These are phyloP conservation scores for Brachymystax lenok DNA, from an alignment of 2,797 vertebrate species.

Conservation along the genomic window DNA sequence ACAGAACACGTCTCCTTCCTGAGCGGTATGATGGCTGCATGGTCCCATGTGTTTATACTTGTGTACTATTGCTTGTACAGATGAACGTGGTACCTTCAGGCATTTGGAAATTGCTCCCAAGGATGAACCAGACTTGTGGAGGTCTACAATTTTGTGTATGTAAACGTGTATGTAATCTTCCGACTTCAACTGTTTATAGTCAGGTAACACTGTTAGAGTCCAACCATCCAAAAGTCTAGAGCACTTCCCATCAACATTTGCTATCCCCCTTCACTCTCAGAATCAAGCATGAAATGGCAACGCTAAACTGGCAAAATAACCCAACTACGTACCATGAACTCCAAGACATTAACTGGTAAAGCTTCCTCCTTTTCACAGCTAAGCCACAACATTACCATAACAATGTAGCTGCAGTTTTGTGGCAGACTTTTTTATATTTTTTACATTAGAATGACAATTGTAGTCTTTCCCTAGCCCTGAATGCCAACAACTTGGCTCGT, in stretches of 20 bases:
- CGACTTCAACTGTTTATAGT: too few species aligned
- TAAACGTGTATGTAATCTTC: too few species aligned
- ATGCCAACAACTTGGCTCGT: neutral
- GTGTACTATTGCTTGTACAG: too few species aligned
- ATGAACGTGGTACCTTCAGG: too few species aligned
- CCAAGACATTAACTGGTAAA: neutral
- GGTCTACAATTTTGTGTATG: too few species aligned
- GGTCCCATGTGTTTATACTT: too few species aligned
- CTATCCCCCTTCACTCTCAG: neutral
- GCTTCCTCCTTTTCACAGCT: neutral
- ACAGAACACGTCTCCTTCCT: too few species aligned
- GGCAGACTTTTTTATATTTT: neutral
- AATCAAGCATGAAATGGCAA: slow-evolving; percentile 11
- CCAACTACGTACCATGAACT: slow-evolving; percentile 6
- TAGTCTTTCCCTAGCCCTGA: neutral
- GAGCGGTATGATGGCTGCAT: too few species aligned
- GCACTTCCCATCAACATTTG: slow-evolving; percentile 23
- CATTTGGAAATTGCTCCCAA: too few species aligned
- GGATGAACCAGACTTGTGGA: too few species aligned
- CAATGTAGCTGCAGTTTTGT: neutral
- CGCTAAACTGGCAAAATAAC: slow-evolving; percentile 20
- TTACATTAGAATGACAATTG: neutral
- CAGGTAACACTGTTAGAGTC: slow-evolving; percentile 15
- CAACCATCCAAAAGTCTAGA: slow-evolving; percentile 25
- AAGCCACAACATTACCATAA: neutral